Conservation (phyloP, 2,888 invertebrate genomes). For the Ochropacha duplaris region DNA sequence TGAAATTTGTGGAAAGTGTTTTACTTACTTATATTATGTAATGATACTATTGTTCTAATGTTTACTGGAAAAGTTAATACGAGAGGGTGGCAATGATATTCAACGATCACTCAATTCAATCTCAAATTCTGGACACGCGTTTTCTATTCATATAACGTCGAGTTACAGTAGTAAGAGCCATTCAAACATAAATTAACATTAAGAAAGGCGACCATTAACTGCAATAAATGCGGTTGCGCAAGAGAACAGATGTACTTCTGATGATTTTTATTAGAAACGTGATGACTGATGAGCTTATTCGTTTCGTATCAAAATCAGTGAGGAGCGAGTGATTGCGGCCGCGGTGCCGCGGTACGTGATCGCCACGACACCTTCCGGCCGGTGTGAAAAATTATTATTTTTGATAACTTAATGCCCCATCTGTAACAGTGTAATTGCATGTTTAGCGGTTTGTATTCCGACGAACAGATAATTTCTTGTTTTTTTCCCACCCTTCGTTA, state of each 20-base stretch:
- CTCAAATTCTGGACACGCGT: neutral
- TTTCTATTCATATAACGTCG: constrained; percentile 14
- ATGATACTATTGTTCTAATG: too few relatives aligned
- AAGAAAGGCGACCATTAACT: constrained; percentile 69
- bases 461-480: constrained; percentile 79
- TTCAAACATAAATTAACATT: constrained; percentile 59
- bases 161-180: constrained; percentile 39
- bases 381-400: constrained; percentile 77
- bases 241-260: constrained; percentile 68
- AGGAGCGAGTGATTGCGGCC: constrained; percentile 59
- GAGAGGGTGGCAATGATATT: neutral
- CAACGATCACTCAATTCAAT: neutral
- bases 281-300: constrained; percentile 58
- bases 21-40: too few relatives aligned
- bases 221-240: constrained; percentile 78
- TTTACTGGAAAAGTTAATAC: neutral
- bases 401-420: constrained; percentile 79
- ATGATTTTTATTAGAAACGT: constrained; percentile 79
- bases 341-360: constrained; percentile 66
- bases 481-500: constrained; percentile 79
- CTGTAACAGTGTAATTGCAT: constrained; percentile 79
- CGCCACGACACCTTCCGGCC: constrained; percentile 76
- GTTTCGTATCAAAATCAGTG: constrained; percentile 60
- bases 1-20: too few relatives aligned
- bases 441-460: constrained; percentile 78